phyloP scores from a whole-genome alignment of 2,797 vertebrate species.

The Microchirus variegatus region DNA sequence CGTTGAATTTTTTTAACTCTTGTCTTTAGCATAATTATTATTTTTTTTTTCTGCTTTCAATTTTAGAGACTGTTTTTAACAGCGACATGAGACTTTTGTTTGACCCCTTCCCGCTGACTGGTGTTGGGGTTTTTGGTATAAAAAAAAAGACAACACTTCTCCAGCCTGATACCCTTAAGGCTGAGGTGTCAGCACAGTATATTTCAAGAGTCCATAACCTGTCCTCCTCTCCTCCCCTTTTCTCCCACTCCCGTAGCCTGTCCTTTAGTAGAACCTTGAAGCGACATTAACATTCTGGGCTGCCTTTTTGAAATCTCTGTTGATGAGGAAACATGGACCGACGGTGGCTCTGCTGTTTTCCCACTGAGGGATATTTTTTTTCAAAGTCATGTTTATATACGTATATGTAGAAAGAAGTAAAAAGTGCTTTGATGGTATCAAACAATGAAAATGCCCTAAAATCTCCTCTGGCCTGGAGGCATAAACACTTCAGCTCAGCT shows the following conservation, averaged over 20 bases:
- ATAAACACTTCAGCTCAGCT: conserved; percentile 46
- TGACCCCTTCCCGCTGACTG: conserved; percentile 18
- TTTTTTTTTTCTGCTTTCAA: background rate
- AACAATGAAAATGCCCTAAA: conserved; percentile 79
- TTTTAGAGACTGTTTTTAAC: conserved; percentile 2
- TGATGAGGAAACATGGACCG: conserved; percentile 80
- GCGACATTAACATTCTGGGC: conserved; percentile 82
- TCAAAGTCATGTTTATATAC: conserved; percentile 84
- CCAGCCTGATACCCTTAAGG: conserved; percentile 66
- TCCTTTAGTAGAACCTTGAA: conserved; percentile 83
- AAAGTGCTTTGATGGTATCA: conserved; percentile 74
- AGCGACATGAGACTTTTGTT: conserved; percentile 18
- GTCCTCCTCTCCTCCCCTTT: conserved; percentile 37
- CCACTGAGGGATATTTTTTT: conserved; percentile 82
- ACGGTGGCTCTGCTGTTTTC: conserved; percentile 71
- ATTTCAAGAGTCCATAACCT: conserved; percentile 69
- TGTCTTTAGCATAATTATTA: conserved; percentile 24
- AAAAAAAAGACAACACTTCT: conserved; percentile 53
- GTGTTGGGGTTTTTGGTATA: conserved; percentile 55
- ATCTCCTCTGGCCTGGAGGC: conserved; percentile 63
- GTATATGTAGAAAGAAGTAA: conserved; percentile 76
- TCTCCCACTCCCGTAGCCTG: conserved; percentile 50
- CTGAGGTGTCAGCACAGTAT: conserved; percentile 68
- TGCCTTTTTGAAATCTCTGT: conserved; percentile 83
- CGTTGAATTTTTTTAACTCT: background rate